Conservation (phyloP, 2,113 vertebrate species). For the Glaucomys volans region DNA sequence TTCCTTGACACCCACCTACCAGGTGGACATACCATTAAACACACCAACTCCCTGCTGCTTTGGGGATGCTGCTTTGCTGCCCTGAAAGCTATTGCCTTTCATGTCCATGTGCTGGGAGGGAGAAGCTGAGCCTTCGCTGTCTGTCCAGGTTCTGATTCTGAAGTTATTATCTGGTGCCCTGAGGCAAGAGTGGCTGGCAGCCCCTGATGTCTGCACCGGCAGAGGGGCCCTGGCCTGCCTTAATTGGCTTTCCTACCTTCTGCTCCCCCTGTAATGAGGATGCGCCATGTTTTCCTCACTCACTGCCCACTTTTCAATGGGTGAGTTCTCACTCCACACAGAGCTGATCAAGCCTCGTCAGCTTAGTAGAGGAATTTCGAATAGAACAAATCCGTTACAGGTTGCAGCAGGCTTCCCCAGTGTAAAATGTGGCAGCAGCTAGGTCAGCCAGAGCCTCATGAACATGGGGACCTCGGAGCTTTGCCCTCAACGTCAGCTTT, state of each 20-base stretch:
- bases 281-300: neutral
- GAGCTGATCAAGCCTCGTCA: neutral
- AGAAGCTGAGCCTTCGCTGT: constrained; percentile 11
- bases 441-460: neutral
- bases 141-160: neutral
- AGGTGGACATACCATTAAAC: neutral
- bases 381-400: neutral
- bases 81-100: constrained; percentile 40
- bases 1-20: neutral
- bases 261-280: constrained; percentile 37
- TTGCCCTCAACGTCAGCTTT: neutral
- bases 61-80: neutral
- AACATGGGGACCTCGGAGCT: neutral
- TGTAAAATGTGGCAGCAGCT: neutral
- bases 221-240: neutral
- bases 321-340: neutral
- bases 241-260: constrained; percentile 60
- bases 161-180: constrained; percentile 68
- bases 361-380: neutral
- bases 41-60: neutral
- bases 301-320: neutral
- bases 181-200: constrained; percentile 59
- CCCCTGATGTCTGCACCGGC: neutral
- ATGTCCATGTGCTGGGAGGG: neutral
- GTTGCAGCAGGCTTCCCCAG: neutral